Percentiles rank a stretch among this genome's conserved stretches.
Evolutionary conservation across 2,113 vertebrate genomes (phyloP).

Genomic region (Lontra canadensis): DNA sequence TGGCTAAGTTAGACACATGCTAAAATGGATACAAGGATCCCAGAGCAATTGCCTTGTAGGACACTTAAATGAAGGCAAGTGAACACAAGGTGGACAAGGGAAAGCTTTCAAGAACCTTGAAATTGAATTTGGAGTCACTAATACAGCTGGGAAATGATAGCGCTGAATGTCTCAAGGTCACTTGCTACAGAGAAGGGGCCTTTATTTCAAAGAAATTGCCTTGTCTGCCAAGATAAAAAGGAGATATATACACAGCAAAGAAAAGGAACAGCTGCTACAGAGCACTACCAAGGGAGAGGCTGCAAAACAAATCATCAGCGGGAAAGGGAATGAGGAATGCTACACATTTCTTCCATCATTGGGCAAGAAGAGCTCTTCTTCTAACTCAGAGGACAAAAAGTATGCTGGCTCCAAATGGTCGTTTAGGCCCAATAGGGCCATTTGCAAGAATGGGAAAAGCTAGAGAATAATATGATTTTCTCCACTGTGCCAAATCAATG

Average conservation of each 20-base stretch:
- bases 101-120: constrained; percentile 70
- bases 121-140: constrained; percentile 75
- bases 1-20: constrained; percentile 54
- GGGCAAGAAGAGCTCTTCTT: not conserved
- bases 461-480: not conserved
- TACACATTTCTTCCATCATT: not conserved
- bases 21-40: constrained; percentile 63
- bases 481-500: not conserved
- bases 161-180: constrained; percentile 63
- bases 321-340: not conserved
- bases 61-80: constrained; percentile 61
- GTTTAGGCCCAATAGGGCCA: not conserved
- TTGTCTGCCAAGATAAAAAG: constrained; percentile 68
- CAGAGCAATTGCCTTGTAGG: constrained; percentile 63
- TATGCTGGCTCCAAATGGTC: not conserved
- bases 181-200: constrained; percentile 57
- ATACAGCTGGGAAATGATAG: constrained; percentile 70
- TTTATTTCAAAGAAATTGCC: constrained; percentile 75
- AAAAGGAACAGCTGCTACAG: constrained; percentile 32
- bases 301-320: not conserved
- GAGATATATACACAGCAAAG: constrained; percentile 22
- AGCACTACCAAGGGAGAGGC: not conserved
- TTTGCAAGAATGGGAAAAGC: constrained; percentile 15
- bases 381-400: constrained; percentile 6
- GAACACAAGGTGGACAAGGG: constrained; percentile 58